Percentiles rank a stretch among this genome's conserved stretches.
phyloP scores from a whole-genome alignment of 2,797 vertebrate genomes.

The Cossypha niveicapilla region DNA sequence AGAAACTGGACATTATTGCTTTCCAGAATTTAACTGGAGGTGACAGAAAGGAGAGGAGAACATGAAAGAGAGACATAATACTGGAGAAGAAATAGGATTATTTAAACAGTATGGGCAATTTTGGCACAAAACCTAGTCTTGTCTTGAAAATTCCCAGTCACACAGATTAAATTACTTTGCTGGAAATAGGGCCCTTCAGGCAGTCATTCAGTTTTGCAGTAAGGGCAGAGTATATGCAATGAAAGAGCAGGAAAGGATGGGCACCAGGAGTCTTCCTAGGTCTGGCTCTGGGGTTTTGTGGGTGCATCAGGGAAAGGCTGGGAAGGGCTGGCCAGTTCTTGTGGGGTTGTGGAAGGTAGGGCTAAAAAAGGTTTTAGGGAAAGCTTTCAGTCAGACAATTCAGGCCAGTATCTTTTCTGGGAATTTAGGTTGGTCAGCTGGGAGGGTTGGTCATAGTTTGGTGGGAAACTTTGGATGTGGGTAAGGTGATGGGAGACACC shows the following conservation, averaged over 20 bases:
- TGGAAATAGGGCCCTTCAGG: background rate
- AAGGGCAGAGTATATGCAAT: background rate
- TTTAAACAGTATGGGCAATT: background rate
- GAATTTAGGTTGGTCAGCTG: background rate
- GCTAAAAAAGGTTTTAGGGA: background rate
- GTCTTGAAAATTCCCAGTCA: background rate
- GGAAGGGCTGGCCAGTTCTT: background rate
- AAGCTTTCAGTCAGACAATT: background rate
- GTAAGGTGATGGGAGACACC: background rate
- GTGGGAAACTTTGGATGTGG: background rate
- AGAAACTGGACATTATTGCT: background rate
- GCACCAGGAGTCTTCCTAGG: background rate
- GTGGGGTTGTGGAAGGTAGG: background rate
- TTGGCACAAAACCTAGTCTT: background rate
- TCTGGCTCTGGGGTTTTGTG: background rate
- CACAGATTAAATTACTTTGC: background rate
- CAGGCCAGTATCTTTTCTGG: background rate
- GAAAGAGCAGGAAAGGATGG: background rate
- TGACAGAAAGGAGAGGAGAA: background rate
- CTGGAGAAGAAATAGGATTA: background rate
- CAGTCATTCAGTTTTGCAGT: background rate
- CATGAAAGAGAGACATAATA: background rate
- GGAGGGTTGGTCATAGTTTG: background rate
- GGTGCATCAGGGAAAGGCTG: background rate
- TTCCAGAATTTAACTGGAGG: background rate